Base-by-base conservation (phyloP, 2,113 vertebrate species). In the Bambusicola thoracicus region DNA sequence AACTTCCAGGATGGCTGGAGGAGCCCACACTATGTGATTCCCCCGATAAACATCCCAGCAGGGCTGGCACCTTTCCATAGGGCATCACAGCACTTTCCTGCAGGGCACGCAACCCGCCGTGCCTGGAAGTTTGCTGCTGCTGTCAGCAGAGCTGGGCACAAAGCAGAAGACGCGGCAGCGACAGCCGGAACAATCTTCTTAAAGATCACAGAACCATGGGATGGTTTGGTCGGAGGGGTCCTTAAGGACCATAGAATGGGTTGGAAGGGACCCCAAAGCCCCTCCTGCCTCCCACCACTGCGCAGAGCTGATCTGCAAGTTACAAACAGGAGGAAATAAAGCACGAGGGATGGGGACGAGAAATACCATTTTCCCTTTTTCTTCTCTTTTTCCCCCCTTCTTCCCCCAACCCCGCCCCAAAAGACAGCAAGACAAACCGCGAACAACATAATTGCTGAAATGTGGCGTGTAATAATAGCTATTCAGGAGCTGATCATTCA, bases 391-490 rank as follows among this genome's bases (percentile, higher is more conserved):
- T 34, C 29, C 3, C 63, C 46, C 6, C 4, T 51, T 92, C 91
- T 85, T 53, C 51, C 79, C 68, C 93, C 85, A 10, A 67, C 91
- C 68, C 53, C 13, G 7, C 81, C 91, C 93, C 83, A 90, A 93
- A 95, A 96, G 86, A 97, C 70, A 97, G 97, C 98, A 97, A 97
- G 97, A 98, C 98, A 98, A 98, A 98, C 97, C 98, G 95, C 97
- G 98, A 99, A 99, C 98, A 98, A 99, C 98, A 98, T 99, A 99
- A 99, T 99, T 99, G 99, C 98, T 98, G 98, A 98, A 99, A 98
- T 98, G 98, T 99, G 98, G 98, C 98, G 96, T 99, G 98, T 99
- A 99, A 99, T 99, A 99, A 99, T 98, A 99, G 99, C 99, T 99
- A 99, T 99, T 99, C 98, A 99, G 98, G 97, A 98, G 98, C 99